Conservation (phyloP, 2,888 invertebrate genomes). For the Lepidocyrtinus sp. region DNA sequence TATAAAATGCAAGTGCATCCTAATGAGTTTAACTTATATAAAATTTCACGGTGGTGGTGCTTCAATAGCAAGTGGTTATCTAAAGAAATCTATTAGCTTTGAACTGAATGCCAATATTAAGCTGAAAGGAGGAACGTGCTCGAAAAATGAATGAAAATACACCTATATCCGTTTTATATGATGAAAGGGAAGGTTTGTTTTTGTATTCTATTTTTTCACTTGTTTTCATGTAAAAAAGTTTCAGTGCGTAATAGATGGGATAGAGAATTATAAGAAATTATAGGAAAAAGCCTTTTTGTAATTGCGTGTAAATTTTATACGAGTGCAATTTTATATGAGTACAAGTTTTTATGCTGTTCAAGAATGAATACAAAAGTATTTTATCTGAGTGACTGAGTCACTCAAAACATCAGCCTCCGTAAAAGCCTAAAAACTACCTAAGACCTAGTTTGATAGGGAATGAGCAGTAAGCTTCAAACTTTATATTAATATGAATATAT, state of each 20-base stretch:
- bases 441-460: slow-evolving; percentile 55
- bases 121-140: too few relatives aligned
- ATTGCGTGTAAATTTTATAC: not conserved
- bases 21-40: too few relatives aligned
- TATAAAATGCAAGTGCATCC: too few relatives aligned
- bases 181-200: not conserved
- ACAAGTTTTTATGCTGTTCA: slow-evolving; percentile 23
- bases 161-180: too few relatives aligned
- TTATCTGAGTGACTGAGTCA: slow-evolving; percentile 37
- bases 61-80: too few relatives aligned
- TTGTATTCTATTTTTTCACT: not conserved
- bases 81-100: too few relatives aligned
- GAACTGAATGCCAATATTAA: too few relatives aligned
- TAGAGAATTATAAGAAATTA: not conserved
- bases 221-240: not conserved
- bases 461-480: slow-evolving; percentile 2
- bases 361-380: not conserved
- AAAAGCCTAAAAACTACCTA: slow-evolving; percentile 43
- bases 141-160: too few relatives aligned
- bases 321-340: slow-evolving; percentile 10
- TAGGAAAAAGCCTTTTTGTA: not conserved
- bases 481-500: slow-evolving; percentile 26
- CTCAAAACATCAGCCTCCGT: slow-evolving; percentile 18
- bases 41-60: too few relatives aligned
- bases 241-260: not conserved